A percentile compares a stretch with the other conserved stretches of the same genome.
phyloP scores from a whole-genome alignment of 1,140 invertebrate genomes.

The Drosophila virilis region DNA sequence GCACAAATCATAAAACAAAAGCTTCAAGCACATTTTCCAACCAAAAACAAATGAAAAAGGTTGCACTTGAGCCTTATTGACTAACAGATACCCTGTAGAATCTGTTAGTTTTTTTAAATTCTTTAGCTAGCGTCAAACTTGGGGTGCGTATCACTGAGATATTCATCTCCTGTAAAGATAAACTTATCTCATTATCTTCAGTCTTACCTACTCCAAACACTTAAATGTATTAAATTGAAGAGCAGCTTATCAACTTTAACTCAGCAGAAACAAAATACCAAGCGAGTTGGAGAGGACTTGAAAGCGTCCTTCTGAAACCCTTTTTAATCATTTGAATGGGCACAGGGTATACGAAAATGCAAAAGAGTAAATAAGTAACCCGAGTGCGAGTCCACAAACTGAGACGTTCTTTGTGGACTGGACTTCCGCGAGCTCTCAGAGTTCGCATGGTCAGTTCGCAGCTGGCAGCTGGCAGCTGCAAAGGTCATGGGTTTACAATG shows the following conservation, averaged over 20 bases:
- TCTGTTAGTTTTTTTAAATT: no score
- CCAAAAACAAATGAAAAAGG: slow-evolving; percentile 6
- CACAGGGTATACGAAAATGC: slow-evolving; percentile 24
- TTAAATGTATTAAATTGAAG: no score
- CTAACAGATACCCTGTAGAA: slow-evolving; percentile 18
- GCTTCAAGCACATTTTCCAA: slow-evolving; percentile 2
- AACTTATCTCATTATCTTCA: no score
- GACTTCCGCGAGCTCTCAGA: slow-evolving; percentile 51
- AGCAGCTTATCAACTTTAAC: no score
- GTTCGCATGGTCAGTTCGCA: slow-evolving; percentile 14
- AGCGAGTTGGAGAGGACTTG: no score
- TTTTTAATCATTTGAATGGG: not conserved
- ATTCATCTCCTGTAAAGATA: no score
- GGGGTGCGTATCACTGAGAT: no score
- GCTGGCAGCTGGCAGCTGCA: slow-evolving; percentile 22
- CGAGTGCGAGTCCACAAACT: slow-evolving; percentile 58
- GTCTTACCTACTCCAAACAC: no score
- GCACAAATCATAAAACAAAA: slow-evolving; percentile 45
- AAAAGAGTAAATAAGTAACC: not conserved
- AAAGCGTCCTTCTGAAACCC: no score
- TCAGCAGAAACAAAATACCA: no score
- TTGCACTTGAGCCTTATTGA: not conserved
- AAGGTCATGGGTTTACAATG: slow-evolving; percentile 59
- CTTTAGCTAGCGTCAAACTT: no score
- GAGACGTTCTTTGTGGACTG: slow-evolving; percentile 61